These are phyloP conservation scores for Dasysyrphus tricinctus DNA, from an alignment of 2,888 invertebrate species.

Conservation along the genomic window DNA sequence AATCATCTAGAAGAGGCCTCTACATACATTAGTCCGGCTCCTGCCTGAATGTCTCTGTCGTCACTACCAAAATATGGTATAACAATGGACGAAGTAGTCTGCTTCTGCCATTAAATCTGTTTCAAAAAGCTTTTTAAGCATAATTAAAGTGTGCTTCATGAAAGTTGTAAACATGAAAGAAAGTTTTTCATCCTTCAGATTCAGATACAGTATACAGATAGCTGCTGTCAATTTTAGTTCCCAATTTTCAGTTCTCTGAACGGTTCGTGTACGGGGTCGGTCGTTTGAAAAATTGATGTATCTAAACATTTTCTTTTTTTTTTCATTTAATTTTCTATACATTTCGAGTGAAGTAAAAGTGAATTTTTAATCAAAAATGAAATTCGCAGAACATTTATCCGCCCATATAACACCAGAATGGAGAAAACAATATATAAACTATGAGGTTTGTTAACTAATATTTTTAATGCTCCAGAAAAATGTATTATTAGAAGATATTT, in stretches of 20 bases:
- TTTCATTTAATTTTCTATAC: constrained; percentile 58
- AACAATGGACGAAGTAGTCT: background rate
- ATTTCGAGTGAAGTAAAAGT: constrained; percentile 29
- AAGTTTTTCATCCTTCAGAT: constrained; percentile 27
- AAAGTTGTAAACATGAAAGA: constrained; percentile 50
- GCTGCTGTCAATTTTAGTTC: constrained; percentile 48
- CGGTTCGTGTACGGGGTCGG: constrained; percentile 65
- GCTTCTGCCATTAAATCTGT: background rate
- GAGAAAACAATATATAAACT: constrained; percentile 93
- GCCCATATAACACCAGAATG: constrained; percentile 97
- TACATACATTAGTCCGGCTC: background rate
- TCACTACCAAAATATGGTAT: background rate
- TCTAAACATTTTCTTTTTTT: constrained; percentile 52
- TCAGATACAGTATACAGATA: constrained; percentile 10
- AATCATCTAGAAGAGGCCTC: background rate
- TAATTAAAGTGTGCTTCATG: constrained; percentile 1
- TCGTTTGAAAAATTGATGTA: constrained; percentile 37
- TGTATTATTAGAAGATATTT: constrained; percentile 45
- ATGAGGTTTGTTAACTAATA: constrained; percentile 85
- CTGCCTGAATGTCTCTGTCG: background rate
- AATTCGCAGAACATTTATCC: constrained; percentile 94
- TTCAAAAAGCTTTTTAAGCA: constrained; percentile 3
- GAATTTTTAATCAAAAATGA: constrained; percentile 85
- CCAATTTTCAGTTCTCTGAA: constrained; percentile 48
- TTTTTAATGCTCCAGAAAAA: constrained; percentile 27